Base-by-base conservation (phyloP, 2,888 invertebrate genomes). In the Coelinius sp. region DNA sequence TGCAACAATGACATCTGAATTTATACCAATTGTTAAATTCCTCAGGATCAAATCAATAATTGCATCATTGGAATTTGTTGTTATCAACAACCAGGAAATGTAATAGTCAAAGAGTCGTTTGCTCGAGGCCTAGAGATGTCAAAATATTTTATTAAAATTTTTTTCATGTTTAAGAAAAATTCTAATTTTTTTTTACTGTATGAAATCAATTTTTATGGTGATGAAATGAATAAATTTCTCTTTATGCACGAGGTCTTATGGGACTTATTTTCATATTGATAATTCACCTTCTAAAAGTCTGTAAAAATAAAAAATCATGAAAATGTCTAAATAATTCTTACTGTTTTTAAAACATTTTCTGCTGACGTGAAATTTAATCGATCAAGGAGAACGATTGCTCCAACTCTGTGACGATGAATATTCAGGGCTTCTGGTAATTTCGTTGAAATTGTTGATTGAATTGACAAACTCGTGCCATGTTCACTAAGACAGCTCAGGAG, bases 1-100 rank as follows among this genome's bases (percentile, higher is more conserved):
- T 0, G 86, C 86, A 0, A 88, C 78, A 6, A 85, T 76, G 0
- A 88, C 84, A n/a, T 88, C 88, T 27, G 86, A 86, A 59, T 88
- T 86, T 27, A 87, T 84, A 7, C 87, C 86, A 38, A 88, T 84
- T 17, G 84, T 84, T 62, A 88, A 76, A 71, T 85, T 81, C 25
- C 84, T 78, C 7, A 88, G 76, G 14, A 82, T 75, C 1, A 80
- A 77, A 59, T 87, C 84, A 41, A 85, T 83, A n/a, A 82, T 79
- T 0, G 81, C 77, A 31, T 83, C 82, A 1, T 79, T 80, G 17
- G 80, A 78, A 41, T 80, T 81, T 10, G 80, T 78, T 1, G 83
- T 84, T 56, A 88, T 77, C 73, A 88, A 65, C 17, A 88, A 74
- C 88, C 88, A 88, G 0, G 88, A 88, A 7, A 84, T 74, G 66